Base-by-base conservation (phyloP, 2,113 vertebrate species). In the Psittacus erithacus region DNA sequence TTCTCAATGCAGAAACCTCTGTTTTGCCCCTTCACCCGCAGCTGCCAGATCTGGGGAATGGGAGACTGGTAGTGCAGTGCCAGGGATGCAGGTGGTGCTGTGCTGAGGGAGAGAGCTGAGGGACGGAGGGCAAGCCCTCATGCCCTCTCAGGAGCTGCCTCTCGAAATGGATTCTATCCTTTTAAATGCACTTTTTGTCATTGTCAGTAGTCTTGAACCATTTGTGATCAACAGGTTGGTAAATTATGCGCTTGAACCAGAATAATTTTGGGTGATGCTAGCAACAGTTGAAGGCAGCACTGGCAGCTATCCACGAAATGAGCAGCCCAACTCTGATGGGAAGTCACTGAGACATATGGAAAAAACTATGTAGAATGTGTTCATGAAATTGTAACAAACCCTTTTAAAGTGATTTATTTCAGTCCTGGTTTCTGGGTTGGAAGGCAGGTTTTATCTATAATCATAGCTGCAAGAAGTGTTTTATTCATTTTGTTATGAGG, bases 291-390 rank as follows among this genome's bases (percentile, higher is more conserved):
- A 84, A 47, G 68, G 43, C 44, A 16, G 15, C 1, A 2, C 63
- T 79, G 83, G 46, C 65, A 67, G 28, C 82, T 60, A 10, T 33
- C 44, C 27, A 10, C 1, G 1, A 15, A 55, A 25, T 15, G 28
- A 74, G 62, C 0, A 1, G 55, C 53, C 50, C 25, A 7, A 4
- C 53, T 46, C 41, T 27, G 28, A 10, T 0, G 8, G 41, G 35
- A 73, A 50, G 50, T 44, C 17, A 53, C 38, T 0, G 4, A 24
- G 33, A 47, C 44, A 60, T 31, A 11, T 55, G 29, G 47, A 17
- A 82, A 70, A 80, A 81, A 17, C 69, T 31, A 18, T 0, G 1
- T 35, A 57, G 65, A 73, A 82, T 4, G 16, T 46, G 22, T 41
- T 64, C 4, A 5, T 38, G 33, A 31, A 41, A 50, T 62, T 85